These are phyloP conservation scores for Sweltsa coloradensis DNA, from an alignment of 1,140 invertebrate genomes.

Conservation along the genomic window DNA sequence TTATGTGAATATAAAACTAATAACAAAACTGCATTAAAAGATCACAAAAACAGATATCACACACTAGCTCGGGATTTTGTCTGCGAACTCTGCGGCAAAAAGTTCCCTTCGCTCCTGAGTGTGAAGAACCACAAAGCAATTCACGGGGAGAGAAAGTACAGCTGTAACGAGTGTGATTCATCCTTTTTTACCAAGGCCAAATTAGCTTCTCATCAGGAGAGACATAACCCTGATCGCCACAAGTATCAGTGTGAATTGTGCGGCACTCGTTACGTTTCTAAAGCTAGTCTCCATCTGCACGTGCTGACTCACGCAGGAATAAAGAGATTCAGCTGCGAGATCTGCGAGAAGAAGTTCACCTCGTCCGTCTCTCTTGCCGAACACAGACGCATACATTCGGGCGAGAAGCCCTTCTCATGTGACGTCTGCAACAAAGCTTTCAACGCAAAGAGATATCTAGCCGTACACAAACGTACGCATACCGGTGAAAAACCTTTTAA, in stretches of 20 bases:
- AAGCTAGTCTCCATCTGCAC: no score
- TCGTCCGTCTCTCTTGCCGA: constrained; percentile 43
- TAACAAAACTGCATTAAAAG: constrained; percentile 14
- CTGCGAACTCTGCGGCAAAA: constrained; percentile 45
- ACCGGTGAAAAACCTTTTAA: constrained; percentile 55
- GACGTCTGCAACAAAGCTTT: constrained; percentile 43
- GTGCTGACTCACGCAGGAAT: no score
- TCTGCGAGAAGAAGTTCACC: constrained; percentile 41
- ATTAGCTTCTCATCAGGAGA: no score
- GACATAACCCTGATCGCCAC: no score
- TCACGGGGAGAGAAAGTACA: no score
- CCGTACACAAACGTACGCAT: constrained; percentile 70
- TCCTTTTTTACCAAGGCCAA: no score
- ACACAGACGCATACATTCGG: constrained; percentile 49
- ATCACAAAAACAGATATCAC: constrained; percentile 12
- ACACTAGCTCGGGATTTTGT: constrained; percentile 7
- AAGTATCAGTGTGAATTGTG: no score
- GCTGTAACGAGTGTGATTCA: no score
- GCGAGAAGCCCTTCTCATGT: constrained; percentile 72
- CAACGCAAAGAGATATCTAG: constrained; percentile 63
- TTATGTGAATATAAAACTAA: neutral
- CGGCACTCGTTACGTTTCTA: no score
- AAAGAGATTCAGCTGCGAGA: no score
- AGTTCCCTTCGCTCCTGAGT: constrained; percentile 39
- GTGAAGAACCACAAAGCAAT: no score